Percentiles rank a stretch among this genome's conserved stretches.
phyloP scores from a whole-genome alignment of 2,113 vertebrate genomes.

The Catagonus wagneri region DNA sequence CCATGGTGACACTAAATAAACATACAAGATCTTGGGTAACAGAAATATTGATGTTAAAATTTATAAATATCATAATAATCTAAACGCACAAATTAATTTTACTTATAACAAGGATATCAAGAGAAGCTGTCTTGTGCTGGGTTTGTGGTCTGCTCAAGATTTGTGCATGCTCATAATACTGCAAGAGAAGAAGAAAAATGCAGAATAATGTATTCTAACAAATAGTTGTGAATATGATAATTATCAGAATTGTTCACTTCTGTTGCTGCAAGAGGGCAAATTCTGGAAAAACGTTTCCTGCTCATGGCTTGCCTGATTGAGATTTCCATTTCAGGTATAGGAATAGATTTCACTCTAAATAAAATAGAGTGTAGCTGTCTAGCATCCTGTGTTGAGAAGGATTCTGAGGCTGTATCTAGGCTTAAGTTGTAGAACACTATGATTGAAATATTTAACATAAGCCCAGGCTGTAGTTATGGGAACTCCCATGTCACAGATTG shows the following conservation, averaged over 20 bases:
- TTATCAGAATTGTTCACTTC: constrained; percentile 2
- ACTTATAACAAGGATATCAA: background rate
- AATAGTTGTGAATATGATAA: background rate
- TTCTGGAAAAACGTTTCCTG: background rate
- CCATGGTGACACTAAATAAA: background rate
- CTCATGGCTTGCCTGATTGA: background rate
- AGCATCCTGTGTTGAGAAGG: background rate
- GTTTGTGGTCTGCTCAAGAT: background rate
- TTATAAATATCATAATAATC: constrained; percentile 24
- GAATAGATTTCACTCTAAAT: background rate
- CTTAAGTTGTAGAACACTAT: background rate
- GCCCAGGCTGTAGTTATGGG: background rate
- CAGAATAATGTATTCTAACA: constrained; percentile 2
- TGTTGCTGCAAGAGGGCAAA: background rate
- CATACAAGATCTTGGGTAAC: background rate
- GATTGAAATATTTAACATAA: background rate
- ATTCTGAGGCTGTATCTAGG: background rate
- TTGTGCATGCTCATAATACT: background rate
- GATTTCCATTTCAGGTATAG: background rate
- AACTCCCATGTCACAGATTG: background rate
- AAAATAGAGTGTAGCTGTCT: background rate
- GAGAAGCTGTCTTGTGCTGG: background rate
- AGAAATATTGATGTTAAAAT: background rate
- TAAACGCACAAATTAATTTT: background rate
- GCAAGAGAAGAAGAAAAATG: background rate